Conservation (phyloP, 1,140 invertebrate species). For the Lordiphosa collinella region DNA sequence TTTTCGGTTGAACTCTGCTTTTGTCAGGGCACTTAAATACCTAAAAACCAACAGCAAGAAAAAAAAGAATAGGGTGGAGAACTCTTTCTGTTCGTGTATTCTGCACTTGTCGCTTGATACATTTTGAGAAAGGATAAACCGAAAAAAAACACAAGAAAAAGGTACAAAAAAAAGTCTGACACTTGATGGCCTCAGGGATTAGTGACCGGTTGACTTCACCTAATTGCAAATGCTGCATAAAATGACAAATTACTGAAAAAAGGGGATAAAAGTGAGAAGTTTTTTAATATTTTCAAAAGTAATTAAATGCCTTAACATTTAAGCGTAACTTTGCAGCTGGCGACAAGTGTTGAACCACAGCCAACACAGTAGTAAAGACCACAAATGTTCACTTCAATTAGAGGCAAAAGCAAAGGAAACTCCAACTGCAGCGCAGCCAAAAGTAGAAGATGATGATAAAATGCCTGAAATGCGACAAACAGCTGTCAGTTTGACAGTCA, state of each 20-base stretch:
- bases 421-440: conserved; percentile 11
- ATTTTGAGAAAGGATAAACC: conserved; percentile 51
- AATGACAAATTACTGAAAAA: conserved; percentile 28
- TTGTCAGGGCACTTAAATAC: conserved; percentile 36
- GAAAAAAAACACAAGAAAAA: conserved; percentile 2
- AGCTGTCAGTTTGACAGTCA: conserved; percentile 65
- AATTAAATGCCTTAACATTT: conserved; percentile 2
- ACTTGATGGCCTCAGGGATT: conserved; percentile 40
- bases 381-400: conserved; percentile 68
- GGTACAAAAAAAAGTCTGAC: neutral
- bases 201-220: conserved; percentile 13
- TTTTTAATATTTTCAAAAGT: neutral
- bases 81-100: conserved; percentile 39
- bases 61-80: conserved; percentile 9
- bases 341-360: too few relatives aligned
- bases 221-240: conserved; percentile 36
- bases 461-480: conserved; percentile 69
- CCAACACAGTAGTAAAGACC: neutral
- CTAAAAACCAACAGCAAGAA: conserved; percentile 40
- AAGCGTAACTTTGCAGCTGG: neutral
- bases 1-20: conserved; percentile 10
- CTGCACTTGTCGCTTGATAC: conserved; percentile 54
- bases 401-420: conserved; percentile 27
- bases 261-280: neutral
- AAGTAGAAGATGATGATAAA: conserved; percentile 55